Conservation (phyloP, 64 coral and sea anemone species). For the Dendronephthya gigantea region DNA sequence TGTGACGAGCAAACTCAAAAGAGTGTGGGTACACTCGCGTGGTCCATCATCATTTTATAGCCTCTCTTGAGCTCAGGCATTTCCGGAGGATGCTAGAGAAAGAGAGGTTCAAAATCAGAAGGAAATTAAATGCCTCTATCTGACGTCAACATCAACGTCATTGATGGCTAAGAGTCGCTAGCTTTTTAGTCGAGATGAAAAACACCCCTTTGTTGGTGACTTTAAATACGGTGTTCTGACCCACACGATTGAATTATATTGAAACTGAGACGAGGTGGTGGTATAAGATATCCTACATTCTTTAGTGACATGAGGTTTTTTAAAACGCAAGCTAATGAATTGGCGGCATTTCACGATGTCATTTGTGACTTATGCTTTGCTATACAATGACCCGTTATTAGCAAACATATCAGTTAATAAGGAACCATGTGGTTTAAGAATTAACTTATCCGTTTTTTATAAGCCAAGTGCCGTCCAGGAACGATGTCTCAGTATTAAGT, state of each 20-base stretch:
- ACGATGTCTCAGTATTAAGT: neutral
- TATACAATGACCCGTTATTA: no score
- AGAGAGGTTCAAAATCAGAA: neutral
- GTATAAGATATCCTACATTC: no score
- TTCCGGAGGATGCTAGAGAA: neutral
- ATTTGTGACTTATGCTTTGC: no score
- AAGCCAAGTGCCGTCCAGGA: no score
- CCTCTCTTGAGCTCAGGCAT: neutral
- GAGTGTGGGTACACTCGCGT: neutral
- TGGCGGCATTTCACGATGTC: no score
- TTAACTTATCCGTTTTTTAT: no score
- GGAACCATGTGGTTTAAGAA: no score
- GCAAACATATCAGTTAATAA: no score
- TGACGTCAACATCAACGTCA: neutral
- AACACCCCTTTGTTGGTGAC: neutral
- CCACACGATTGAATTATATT: neutral
- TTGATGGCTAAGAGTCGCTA: neutral
- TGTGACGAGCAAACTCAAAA: neutral
- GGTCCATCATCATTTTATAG: neutral
- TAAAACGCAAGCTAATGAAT: no score
- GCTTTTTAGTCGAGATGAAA: neutral
- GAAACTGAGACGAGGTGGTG: no score
- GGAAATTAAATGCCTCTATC: neutral
- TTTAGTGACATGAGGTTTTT: no score
- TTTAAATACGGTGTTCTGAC: neutral